Base-by-base conservation (phyloP, 1,140 invertebrate genomes). In the Platyscapa corneri region DNA sequence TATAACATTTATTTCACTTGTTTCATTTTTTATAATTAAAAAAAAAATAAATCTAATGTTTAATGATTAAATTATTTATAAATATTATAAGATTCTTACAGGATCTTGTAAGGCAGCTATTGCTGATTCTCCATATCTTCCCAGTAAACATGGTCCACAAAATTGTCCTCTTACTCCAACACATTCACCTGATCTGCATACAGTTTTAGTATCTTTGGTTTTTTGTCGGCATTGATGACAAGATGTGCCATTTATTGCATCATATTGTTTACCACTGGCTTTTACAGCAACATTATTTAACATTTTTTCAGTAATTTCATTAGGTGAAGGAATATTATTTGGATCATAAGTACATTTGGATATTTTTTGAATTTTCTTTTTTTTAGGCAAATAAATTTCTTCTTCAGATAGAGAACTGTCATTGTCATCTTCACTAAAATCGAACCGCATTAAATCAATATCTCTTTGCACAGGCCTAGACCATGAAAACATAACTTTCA, bases 151-250 rank as follows among this genome's bases (percentile, higher is more conserved):
- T n/a, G 91, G 90, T 0, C 94, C 94, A 88, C 94, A 94, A 86
- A 94, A 94, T 87, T 93, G 91, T 30, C 94, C 94, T 83, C 93
- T 88, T 6, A 93, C 86, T 32, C 94, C 94, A 27, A 91, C 74
- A 87, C 94, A 94, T 77, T 88, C 80, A 46, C 90, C 89, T 27
- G 91, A 93, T 76, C 94, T 88, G 39, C 94, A 94, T 39, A 92
- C 90, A 7, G 93, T 93, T 87, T 94, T 94, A 16, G 91, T 93
- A 85, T 94, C 94, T 32, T 89, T 81, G 1, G 94, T 94, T 88
- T 94, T 94, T 78, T 94, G 94, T 46, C 93, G 88, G 82, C 93
- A 94, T 42, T 94, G 93, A 87, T 94, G 93, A 86, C 93, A 94
- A 81, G 83, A 87, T 1, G 92, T 92, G 10, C 93, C 93, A 65